Base-by-base conservation (phyloP, 2,888 invertebrate genomes). In the Pogonocherus hispidulus region DNA sequence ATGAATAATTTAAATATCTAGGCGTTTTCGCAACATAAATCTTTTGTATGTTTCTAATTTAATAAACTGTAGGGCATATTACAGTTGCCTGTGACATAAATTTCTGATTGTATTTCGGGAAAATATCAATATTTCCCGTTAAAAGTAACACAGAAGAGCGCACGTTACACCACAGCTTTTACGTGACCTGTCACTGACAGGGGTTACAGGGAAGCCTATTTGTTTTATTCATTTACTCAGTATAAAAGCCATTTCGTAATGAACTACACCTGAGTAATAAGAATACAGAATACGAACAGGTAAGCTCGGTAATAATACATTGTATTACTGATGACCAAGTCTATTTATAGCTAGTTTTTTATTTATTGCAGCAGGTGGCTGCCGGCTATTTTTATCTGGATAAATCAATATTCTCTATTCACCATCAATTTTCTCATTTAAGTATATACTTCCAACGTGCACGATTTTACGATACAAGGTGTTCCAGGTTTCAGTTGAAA, bases 131-230 rank as follows among this genome's bases (percentile, higher is more conserved):
- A 14, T 67, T 57, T 57, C 47, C 20, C 19, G 51, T 59, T 63
- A 19, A 37, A 60, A 57, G 32, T 69, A 55, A 63, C 14, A 69
- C 32, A 23, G 55, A 66, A 66, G 54, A 66, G 35, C 46, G 44
- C 60, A 47, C 41, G 23, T 66, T 60, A 54, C 20, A 51, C 54
- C n/a, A n/a, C 16, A 54, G 51, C 11, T 52, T 66, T 59, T 54
- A 60, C 60, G 66, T 70, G 66, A 66, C 66, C 66, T 66, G 66
- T 70, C 59, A 67, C n/a, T 41, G 66, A 66, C 56, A 66, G 47
- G 19, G 54, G 63, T 51, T 41, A 14, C 41, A 41, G 3, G 41
- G 41, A n/a, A 27, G 8, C 27, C 27, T 41, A 41, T 55, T 63
- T 66, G 62, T 63, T 67, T 62, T 63, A 63, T 63, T 67, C 63